Evolutionary conservation across 2,113 vertebrate species (phyloP).

Genomic region (Psephotus haematonotus): DNA sequence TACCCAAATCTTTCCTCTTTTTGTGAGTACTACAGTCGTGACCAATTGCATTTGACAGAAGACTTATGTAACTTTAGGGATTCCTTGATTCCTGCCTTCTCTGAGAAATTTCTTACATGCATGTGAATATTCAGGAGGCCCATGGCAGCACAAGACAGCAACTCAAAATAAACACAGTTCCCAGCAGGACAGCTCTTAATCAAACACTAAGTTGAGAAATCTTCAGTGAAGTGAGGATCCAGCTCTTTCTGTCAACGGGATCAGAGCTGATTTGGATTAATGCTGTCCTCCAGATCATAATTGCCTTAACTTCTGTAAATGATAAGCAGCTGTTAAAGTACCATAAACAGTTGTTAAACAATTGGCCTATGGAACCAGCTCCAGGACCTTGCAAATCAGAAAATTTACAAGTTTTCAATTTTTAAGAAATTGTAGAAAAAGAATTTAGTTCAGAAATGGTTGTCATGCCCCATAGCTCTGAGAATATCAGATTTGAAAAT

Average conservation of each 20-base stretch:
- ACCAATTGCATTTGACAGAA: not conserved
- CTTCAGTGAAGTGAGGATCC: not conserved
- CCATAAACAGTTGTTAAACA: not conserved
- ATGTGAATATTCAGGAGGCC: not conserved
- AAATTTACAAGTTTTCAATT: not conserved
- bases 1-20: not conserved
- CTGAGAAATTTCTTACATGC: not conserved
- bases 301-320: not conserved
- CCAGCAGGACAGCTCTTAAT: not conserved
- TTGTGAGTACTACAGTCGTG: not conserved
- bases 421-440: not conserved
- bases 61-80: not conserved
- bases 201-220: not conserved
- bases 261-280: not conserved
- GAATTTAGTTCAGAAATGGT: not conserved
- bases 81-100: not conserved
- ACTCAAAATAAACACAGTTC: not conserved
- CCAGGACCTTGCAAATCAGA: not conserved
- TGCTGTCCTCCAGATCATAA: not conserved
- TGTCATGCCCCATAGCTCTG: not conserved
- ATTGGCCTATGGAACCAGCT: not conserved
- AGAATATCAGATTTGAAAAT: not conserved
- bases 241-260: not conserved
- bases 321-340: not conserved
- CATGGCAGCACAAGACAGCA: not conserved